These are phyloP conservation scores for Chalcosyrphus nemorum DNA, from an alignment of 2,888 invertebrate species.

Conservation along the genomic window DNA sequence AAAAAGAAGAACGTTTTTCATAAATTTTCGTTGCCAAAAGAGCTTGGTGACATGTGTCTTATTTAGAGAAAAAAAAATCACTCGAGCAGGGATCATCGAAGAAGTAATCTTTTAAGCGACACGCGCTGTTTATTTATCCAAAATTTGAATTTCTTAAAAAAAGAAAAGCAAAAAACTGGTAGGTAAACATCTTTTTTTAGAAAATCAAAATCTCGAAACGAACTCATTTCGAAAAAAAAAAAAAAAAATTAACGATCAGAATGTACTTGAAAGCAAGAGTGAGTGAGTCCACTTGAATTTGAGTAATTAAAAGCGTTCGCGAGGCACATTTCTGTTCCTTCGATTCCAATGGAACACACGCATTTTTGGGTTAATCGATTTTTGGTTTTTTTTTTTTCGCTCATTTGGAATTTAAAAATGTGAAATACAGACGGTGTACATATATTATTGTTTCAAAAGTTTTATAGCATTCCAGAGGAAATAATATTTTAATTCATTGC, in stretches of 20 bases:
- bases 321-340: slow-evolving; percentile 9
- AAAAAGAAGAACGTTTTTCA: no score
- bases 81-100: not conserved
- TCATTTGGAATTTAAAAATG: not conserved
- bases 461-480: not conserved
- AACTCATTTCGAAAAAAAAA: slow-evolving; percentile 2
- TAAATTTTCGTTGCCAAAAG: not conserved
- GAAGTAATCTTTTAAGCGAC: slow-evolving; percentile 39
- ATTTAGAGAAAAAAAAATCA: no score
- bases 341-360: not conserved
- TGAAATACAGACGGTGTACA: not conserved
- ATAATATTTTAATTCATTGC: slow-evolving; percentile 19
- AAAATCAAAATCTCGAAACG: slow-evolving; percentile 25
- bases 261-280: slow-evolving; percentile 40
- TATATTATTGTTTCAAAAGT: not conserved
- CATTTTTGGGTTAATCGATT: slow-evolving; percentile 37
- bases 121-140: slow-evolving; percentile 56
- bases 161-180: not conserved
- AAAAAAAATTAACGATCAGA: slow-evolving; percentile 11
- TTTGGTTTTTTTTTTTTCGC: slow-evolving; percentile 4
- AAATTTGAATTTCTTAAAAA: not conserved
- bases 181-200: slow-evolving; percentile 16
- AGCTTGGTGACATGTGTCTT: not conserved
- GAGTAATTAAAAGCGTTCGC: slow-evolving; percentile 9
- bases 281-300: slow-evolving; percentile 39